Evolutionary conservation across 2,888 invertebrate species (phyloP), one percentile per base, ranked within the genome.

Genomic region (Drosophila mulleri): DNA sequence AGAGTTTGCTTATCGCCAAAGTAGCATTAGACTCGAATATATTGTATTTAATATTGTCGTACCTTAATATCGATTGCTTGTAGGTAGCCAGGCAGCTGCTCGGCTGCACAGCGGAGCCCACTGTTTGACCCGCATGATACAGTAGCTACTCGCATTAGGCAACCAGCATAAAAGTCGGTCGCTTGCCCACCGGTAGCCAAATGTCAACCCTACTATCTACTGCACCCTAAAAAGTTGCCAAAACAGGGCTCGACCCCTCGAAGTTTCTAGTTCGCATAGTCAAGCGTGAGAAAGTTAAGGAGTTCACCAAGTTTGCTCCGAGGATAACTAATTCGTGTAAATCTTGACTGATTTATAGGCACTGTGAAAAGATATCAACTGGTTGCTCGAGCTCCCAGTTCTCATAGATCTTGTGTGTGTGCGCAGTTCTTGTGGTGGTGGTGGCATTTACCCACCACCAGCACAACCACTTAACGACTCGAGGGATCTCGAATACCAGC

Each of bases 301-400:
- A 54, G 54, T 29, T 53, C 29, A 32, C n/a, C 18, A 44, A 32
- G 44, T 42, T 44, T n/a, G 29, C 37, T 20, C 35, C 18, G 35
- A 56, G 50, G 62, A 44, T 32, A 66, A 56, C 62, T 26, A 70
- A 45, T 52, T 58, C 29, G 20, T 11, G n/a, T 35, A 53, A 82
- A 77, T 88, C 87, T 87, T 83, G 68, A 72, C 84, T 86, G 75
- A 78, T 83, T 82, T 82, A 63, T 80, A 83, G 74, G 81, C 87
- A 75, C 75, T 79, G 50, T 5, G 35, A 1, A 41, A n/a, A n/a
- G 8, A 68, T 68, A 82, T 72, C 88, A 73, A 77, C 79, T 77
- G 79, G 65, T 69, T 75, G 83, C 47, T 16, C 26, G 11, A 37
- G 16, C 11, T 32, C 32, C 32, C 32, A 32, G 72, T 74, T 78